Evolutionary conservation across 2,113 vertebrate genomes (phyloP).

Genomic region (Rhinichthys klamathensis): DNA sequence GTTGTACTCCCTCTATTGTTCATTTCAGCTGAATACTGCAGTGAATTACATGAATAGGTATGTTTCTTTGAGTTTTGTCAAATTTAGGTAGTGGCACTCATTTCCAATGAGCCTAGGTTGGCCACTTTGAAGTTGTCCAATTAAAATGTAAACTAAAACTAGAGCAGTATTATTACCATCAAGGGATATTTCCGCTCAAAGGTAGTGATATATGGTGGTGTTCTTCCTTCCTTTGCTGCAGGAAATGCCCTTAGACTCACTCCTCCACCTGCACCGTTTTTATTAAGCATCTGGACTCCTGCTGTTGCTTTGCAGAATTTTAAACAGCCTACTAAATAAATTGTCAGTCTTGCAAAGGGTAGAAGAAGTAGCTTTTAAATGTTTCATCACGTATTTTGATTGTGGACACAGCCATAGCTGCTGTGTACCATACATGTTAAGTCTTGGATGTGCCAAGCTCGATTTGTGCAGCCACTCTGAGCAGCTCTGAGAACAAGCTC

Average conservation of each 20-base stretch:
- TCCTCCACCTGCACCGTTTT: slow-evolving; percentile 36
- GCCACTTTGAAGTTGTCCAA: slow-evolving; percentile 10
- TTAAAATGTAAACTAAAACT: slow-evolving; percentile 14
- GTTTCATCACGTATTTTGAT: slow-evolving; percentile 56
- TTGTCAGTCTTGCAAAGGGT: slow-evolving; percentile 52
- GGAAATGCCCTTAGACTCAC: slow-evolving; percentile 6
- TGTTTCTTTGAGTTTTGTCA: background rate
- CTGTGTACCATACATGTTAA: slow-evolving; percentile 58
- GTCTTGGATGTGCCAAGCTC: slow-evolving; percentile 66
- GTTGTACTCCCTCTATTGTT: background rate
- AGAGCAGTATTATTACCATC: slow-evolving; percentile 1
- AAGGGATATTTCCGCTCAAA: background rate
- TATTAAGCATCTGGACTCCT: slow-evolving; percentile 45
- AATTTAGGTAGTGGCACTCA: background rate
- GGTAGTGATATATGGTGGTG: slow-evolving; percentile 11
- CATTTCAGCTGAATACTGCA: background rate
- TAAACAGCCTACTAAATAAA: slow-evolving; percentile 56
- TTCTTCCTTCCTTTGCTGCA: slow-evolving; percentile 15
- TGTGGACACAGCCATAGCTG: slow-evolving; percentile 48
- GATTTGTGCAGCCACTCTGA: slow-evolving; percentile 64
- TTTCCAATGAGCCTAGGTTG: background rate
- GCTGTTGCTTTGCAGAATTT: slow-evolving; percentile 49
- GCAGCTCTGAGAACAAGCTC: slow-evolving; percentile 56
- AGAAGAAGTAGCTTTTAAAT: slow-evolving; percentile 60
- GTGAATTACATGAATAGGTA: background rate